Evolutionary conservation across 2,113 vertebrate genomes (phyloP).

Genomic region (Varanus salvator): DNA sequence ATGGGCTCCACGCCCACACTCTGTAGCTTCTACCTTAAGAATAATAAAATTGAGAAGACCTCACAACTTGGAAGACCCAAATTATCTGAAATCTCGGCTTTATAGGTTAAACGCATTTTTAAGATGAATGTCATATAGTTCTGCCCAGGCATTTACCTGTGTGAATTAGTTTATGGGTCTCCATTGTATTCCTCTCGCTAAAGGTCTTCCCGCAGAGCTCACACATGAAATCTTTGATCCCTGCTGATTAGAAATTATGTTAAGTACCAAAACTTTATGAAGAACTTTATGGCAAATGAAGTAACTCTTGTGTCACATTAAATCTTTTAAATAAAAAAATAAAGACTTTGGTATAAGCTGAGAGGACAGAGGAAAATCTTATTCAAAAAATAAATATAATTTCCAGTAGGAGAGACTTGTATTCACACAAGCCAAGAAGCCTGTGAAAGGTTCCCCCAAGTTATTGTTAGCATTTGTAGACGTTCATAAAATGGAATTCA

Average conservation of each 20-base stretch:
- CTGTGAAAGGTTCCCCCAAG: neutral
- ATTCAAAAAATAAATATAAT: slow-evolving; percentile 1
- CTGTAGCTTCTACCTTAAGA: neutral
- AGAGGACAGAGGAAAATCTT: neutral
- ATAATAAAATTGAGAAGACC: neutral
- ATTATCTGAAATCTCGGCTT: neutral
- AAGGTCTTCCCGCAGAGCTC: slow-evolving; percentile 97
- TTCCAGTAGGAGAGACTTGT: neutral
- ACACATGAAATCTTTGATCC: slow-evolving; percentile 99
- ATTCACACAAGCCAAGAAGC: neutral
- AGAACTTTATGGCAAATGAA: slow-evolving; percentile 14
- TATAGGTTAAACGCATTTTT: neutral
- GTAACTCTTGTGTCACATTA: neutral
- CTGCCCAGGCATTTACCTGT: slow-evolving; percentile 81
- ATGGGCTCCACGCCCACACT: neutral
- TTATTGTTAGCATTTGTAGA: neutral
- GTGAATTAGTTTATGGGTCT: slow-evolving; percentile 98
- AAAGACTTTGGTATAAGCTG: neutral
- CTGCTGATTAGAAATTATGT: slow-evolving; percentile 71
- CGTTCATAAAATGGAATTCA: no score
- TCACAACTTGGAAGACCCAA: no score
- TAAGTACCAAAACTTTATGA: slow-evolving; percentile 14
- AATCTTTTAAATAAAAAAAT: no score
- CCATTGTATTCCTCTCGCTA: slow-evolving; percentile 95
- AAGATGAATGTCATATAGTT: neutral